These are phyloP conservation scores for Morone chrysops DNA, from an alignment of 2,113 vertebrate genomes.

Conservation along the genomic window DNA sequence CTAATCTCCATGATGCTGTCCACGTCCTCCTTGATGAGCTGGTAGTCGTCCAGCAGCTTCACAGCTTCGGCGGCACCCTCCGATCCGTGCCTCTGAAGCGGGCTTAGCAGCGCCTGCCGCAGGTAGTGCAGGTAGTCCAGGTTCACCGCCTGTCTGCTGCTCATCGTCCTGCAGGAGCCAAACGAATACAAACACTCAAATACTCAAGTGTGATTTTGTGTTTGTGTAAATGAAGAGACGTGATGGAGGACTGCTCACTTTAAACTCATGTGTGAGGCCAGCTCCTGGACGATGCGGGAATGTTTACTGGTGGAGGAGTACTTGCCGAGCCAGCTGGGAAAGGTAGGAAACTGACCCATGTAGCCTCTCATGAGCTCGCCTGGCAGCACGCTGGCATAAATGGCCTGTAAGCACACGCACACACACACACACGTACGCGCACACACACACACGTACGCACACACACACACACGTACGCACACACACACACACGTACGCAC, in stretches of 20 bases:
- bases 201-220: too few relatives aligned
- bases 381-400: constrained; percentile 96
- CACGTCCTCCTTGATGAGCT: constrained; percentile 93
- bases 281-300: constrained; percentile 91
- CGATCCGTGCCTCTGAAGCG: constrained; percentile 84
- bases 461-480: constrained; percentile 7
- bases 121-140: constrained; percentile 91
- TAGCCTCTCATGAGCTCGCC: constrained; percentile 97
- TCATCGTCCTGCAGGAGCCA: constrained; percentile 85
- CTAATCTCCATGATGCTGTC: constrained; percentile 97
- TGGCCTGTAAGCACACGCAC: constrained; percentile 84
- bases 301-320: constrained; percentile 92
- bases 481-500: constrained; percentile 7
- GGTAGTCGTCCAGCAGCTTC: constrained; percentile 91
- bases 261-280: constrained; percentile 93
- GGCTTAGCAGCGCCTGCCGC: constrained; percentile 87
- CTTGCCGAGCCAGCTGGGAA: constrained; percentile 97
- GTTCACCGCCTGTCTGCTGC: constrained; percentile 91
- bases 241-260: constrained; percentile 82
- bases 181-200: background rate
- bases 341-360: constrained; percentile 94
- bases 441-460: constrained; percentile 3
- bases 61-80: constrained; percentile 89
- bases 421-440: constrained; percentile 2
- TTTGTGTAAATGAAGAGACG: background rate